A percentile compares a stretch with the other conserved stretches of the same genome.
phyloP scores from a whole-genome alignment of 2,888 invertebrate genomes.

The Parasteatoda lunata region DNA sequence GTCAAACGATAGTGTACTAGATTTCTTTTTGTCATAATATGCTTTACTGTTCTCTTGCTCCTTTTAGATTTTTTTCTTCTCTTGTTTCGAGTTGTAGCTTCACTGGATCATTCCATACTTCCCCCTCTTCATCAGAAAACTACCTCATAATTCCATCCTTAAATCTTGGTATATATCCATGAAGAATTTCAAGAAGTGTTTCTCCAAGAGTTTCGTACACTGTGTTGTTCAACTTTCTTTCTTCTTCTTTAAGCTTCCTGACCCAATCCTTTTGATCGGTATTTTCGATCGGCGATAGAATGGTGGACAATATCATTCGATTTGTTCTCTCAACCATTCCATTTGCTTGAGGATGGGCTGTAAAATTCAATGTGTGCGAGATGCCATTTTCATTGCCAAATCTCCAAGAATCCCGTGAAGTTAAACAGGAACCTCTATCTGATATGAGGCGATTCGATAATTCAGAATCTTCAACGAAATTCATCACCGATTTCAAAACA shows the following conservation, averaged over 20 bases:
- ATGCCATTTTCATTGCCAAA: background rate
- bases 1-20: background rate
- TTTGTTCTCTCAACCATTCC: background rate
- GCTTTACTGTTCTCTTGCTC: background rate
- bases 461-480: background rate
- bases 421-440: background rate
- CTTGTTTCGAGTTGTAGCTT: background rate
- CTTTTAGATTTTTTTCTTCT: background rate
- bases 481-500: background rate
- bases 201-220: background rate
- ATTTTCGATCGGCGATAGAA: background rate
- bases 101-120: background rate
- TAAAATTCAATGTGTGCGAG: background rate
- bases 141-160: background rate
- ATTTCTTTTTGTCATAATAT: background rate
- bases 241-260: background rate
- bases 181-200: background rate
- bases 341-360: background rate
- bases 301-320: background rate
- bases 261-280: background rate
- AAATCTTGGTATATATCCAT: background rate
- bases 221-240: background rate
- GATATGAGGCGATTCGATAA: background rate
- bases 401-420: background rate
- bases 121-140: background rate